Evolutionary conservation across 2,113 vertebrate species (phyloP).

Genomic region (Pangasianodon gigas): DNA sequence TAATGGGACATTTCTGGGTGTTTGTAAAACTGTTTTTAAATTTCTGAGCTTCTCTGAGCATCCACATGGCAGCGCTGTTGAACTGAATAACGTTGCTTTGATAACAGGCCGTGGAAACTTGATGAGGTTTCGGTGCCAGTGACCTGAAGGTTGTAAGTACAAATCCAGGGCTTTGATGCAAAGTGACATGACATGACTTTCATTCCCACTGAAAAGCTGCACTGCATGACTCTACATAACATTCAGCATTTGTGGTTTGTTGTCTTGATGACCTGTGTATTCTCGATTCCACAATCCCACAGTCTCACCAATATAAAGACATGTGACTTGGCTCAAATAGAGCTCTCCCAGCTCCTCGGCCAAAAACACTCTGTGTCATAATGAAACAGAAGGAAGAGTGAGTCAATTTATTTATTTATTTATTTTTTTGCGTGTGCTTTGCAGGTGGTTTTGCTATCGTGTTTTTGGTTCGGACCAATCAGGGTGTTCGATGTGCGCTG

Average conservation of each 20-base stretch:
- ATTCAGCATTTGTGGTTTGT: neutral
- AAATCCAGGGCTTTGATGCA: neutral
- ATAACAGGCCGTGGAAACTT: neutral
- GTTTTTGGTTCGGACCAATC: slow-evolving; percentile 91
- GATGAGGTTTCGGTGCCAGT: neutral
- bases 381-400: neutral
- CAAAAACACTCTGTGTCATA: neutral
- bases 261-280: neutral
- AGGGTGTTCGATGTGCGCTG: slow-evolving; percentile 91
- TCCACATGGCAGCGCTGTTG: neutral
- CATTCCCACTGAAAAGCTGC: neutral
- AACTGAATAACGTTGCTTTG: neutral
- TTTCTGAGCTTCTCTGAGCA: neutral
- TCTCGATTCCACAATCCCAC: neutral
- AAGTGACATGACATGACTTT: neutral
- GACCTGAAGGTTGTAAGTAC: neutral
- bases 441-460: slow-evolving; percentile 96
- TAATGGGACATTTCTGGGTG: neutral
- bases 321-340: neutral
- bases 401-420: neutral
- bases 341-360: neutral
- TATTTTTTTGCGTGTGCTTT: neutral
- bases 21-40: neutral
- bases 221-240: neutral
- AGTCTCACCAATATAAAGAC: neutral